Percentiles rank a stretch among this genome's conserved stretches.
Evolutionary conservation across 2,888 invertebrate species (phyloP).

Genomic region (Dinocampus coccinellae): DNA sequence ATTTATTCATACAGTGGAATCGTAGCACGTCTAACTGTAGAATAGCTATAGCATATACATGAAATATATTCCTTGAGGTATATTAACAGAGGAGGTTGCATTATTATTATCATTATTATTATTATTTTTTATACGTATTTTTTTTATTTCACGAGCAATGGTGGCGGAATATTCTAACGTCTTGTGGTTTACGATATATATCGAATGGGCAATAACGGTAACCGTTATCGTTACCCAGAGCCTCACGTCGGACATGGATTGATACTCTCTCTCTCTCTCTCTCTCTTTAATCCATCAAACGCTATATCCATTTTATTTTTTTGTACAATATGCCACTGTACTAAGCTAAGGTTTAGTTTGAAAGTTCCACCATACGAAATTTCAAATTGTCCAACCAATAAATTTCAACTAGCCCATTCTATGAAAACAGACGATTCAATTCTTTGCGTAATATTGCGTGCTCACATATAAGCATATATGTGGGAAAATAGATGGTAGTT

Average conservation of each 20-base stretch:
- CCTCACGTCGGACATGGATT: constrained; percentile 34
- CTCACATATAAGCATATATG: neutral
- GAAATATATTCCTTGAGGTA: constrained; percentile 45
- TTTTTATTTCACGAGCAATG: neutral
- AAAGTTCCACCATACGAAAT: no score
- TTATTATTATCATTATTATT: no score
- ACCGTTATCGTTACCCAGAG: constrained; percentile 57
- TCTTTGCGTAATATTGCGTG: neutral
- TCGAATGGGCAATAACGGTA: constrained; percentile 56
- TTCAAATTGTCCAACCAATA: constrained; percentile 20
- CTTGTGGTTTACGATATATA: constrained; percentile 43
- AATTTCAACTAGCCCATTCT: constrained; percentile 27
- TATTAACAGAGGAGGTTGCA: constrained; percentile 45
- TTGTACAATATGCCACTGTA: neutral
- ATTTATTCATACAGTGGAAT: constrained; percentile 18
- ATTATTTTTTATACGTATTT: neutral
- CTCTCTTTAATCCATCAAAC: constrained; percentile 51
- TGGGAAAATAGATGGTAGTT: no score
- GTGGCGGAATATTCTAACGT: constrained; percentile 46
- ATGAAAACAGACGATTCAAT: neutral
- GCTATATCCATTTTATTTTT: constrained; percentile 23
- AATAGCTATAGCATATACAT: neutral
- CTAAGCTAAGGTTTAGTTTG: no score
- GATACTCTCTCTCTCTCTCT: no score
- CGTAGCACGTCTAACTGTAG: constrained; percentile 35